Conservation (phyloP, 2,113 vertebrate species). For the Argyrosomus japonicus region DNA sequence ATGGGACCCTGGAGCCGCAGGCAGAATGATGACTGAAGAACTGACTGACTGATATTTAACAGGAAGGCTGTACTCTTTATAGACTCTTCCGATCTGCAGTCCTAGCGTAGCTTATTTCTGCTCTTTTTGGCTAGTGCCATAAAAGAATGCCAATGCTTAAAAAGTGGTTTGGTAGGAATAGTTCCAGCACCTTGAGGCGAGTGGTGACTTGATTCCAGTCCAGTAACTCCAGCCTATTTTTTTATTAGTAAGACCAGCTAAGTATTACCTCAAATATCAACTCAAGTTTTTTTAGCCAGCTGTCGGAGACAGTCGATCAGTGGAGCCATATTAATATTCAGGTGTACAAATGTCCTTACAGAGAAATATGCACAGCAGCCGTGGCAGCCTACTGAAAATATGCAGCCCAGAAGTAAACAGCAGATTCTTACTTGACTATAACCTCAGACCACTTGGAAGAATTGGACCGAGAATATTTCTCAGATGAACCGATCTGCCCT, state of each 20-base stretch:
- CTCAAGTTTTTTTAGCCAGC: neutral
- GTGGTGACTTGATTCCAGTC: neutral
- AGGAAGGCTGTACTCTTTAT: neutral
- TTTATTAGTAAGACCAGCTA: constrained; percentile 26
- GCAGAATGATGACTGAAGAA: constrained; percentile 9
- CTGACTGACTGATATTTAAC: neutral
- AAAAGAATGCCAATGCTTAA: neutral
- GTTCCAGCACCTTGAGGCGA: neutral
- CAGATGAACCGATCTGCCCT: constrained; percentile 13
- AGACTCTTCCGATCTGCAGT: neutral
- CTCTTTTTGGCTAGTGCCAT: neutral
- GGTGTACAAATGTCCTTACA: constrained; percentile 13
- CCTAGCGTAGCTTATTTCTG: neutral
- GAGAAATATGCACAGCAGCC: constrained; percentile 8
- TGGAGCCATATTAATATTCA: constrained; percentile 7
- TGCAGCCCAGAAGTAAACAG: neutral
- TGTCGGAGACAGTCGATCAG: neutral
- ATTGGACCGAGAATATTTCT: neutral
- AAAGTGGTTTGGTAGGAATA: neutral
- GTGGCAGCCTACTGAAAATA: constrained; percentile 20
- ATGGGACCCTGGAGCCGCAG: constrained; percentile 26
- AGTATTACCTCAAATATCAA: constrained; percentile 37
- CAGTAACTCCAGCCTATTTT: constrained; percentile 13
- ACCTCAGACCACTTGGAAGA: constrained; percentile 10
- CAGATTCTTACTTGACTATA: constrained; percentile 1